Evolutionary conservation across 1,140 invertebrate species (phyloP), one percentile per base, ranked within the genome.

Genomic region (Listronotus bonariensis): DNA sequence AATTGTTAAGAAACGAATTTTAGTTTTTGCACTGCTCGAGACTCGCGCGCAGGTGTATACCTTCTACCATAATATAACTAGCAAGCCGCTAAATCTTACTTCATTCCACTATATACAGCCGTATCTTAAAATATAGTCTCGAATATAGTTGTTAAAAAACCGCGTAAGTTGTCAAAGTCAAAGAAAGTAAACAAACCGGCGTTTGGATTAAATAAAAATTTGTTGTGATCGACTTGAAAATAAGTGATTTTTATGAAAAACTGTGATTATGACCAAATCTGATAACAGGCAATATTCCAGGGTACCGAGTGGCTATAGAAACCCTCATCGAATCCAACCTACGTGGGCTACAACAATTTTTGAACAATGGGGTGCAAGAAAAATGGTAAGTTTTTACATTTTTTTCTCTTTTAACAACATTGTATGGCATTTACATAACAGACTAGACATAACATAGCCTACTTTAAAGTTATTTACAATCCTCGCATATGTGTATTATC

Each of bases 241-340:
- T 12, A 26, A 63, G 51, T 63, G 36, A 31, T 54, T 46, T 45
- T 59, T 54, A 48, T 54, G 57, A 63, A 54, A 53, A 42, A 18
- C 49, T 43, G 60, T 63, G 60, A 63, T 63, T 63, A 63, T 63
- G 60, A 63, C 40, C 60, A 54, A 45, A 54, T 12, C 60, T 63
- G 60, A 63, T 15, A 11, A 46, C 20, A 40, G 46, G 32, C 26
- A 63, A 40, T 63, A 63, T 54, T 54, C 4, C 60, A 63, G 60
- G 60, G 60, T 63, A 43, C 42, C 60, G 52, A 63, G 49, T 54
- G 52, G 18, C n/a, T 46, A 34, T 34, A 63, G 42, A 42, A 42
- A 54, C 49, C 49, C 49, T 54, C 49, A 40, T 12, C 9, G 31
- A 11, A n/a, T 20, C 11, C 15, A 32, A 1, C 42, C 45, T 17